Base-by-base conservation (phyloP, 37 sponge, comb jelly and placozoan genomes). In the Hormiphora californensis region DNA sequence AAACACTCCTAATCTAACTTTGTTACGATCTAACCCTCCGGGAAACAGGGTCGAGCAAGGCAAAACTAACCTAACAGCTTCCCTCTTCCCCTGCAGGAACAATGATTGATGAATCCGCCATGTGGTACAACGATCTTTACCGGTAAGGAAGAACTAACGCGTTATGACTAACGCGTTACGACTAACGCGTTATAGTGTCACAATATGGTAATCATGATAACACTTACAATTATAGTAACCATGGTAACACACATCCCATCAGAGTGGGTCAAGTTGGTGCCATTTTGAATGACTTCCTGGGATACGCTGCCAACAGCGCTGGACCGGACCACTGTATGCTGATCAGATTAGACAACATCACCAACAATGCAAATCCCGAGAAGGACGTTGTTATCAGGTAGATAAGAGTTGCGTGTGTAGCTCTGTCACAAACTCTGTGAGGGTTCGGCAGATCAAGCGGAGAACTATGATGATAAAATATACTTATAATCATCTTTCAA, bases 301-400 rank as follows among this genome's bases (percentile, higher is more conserved):
- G 9, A 22, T 46, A 73, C 25, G 81, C 81, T 40, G 38, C 5
- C 12, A 23, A 11, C 25, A 73, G 17, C 35, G 41, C 41, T n/a
- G 35, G 9, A 23, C 27, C 12, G n/a, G 35, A 41, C 4, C 81
- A 73, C 25, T 73, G 81, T 28, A 36, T 27, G 28, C 46, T 73
- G n/a, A 73, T 73, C 81, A 2, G 81, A 3, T 46, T 73, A 22
- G 81, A 73, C 22, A 39, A 73, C n/a, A 39, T 73, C 28, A 3
- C 5, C 0, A 73, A 73, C 44, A 73, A 73, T 7, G 46, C 5
- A 11, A 19, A 36, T 25, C 17, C 40, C 12, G 81, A 73, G 3
- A 73, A 27, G 44, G 81, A 57, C 27, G 61, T 30, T 57, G n/a
- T 57, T 57, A 57, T 57, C n/a, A 57, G 61, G 61, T 57, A 57